Percentiles rank a stretch among this genome's conserved stretches.
These are phyloP conservation scores for Lycorma delicatula DNA, from an alignment of 1,140 invertebrate genomes.

Conservation along the genomic window DNA sequence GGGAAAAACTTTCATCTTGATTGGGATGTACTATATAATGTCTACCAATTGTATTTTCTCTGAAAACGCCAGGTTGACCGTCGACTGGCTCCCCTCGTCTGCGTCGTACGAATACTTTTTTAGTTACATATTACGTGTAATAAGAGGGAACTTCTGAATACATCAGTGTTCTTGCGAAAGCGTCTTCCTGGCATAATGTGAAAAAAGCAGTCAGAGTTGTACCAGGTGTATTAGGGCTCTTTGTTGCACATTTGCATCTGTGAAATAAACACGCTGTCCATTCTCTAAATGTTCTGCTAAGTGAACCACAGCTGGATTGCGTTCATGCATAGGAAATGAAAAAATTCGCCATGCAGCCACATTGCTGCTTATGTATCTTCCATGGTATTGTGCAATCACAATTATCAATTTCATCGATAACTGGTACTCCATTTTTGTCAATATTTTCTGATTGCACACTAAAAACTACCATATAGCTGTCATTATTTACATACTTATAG, in stretches of 20 bases:
- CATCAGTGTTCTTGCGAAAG: constrained; percentile 31
- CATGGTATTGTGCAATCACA: constrained; percentile 38
- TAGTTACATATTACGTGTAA: constrained; percentile 29
- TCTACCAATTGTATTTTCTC: constrained; percentile 25
- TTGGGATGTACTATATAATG: constrained; percentile 35
- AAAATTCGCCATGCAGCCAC: constrained; percentile 39
- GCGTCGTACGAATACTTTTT: constrained; percentile 17
- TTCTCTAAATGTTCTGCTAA: constrained; percentile 36
- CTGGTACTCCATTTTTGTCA: constrained; percentile 1
- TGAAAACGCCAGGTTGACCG: constrained; percentile 28
- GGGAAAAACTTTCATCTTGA: constrained; percentile 34
- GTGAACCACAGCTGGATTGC: constrained; percentile 35
- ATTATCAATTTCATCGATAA: constrained; percentile 27
- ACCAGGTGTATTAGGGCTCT: constrained; percentile 12
- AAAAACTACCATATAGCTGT: constrained; percentile 36
- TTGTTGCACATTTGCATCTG: constrained; percentile 14
- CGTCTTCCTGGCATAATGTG: constrained; percentile 20
- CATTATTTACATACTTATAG: constrained; percentile 27
- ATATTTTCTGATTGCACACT: no score
- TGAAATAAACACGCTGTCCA: constrained; percentile 27
- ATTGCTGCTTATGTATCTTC: constrained; percentile 37
- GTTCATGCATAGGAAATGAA: constrained; percentile 33
- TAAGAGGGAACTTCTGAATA: constrained; percentile 31
- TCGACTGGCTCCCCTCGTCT: constrained; percentile 23
- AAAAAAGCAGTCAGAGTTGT: constrained; percentile 36